Evolutionary conservation across 2,888 invertebrate species (phyloP).

Genomic region (Leucozona laternaria): DNA sequence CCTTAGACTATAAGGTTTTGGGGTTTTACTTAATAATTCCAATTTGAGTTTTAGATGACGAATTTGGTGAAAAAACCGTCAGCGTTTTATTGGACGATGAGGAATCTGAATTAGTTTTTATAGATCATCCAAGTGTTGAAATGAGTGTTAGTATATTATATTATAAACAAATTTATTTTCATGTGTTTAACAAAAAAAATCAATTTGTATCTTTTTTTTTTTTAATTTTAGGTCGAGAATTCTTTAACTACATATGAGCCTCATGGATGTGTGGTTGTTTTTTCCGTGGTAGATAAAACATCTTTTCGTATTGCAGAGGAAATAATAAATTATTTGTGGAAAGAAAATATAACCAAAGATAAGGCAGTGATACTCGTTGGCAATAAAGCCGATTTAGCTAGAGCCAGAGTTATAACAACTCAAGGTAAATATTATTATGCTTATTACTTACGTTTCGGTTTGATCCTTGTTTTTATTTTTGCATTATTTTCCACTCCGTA

Average conservation of each 20-base stretch:
- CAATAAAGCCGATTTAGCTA: conserved; percentile 96
- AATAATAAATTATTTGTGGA: conserved; percentile 93
- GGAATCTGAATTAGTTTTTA: conserved; percentile 95
- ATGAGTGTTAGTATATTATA: conserved; percentile 90
- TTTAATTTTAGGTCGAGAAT: conserved; percentile 89
- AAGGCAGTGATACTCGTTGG: conserved; percentile 95
- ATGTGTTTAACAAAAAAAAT: not conserved
- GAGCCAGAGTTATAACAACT: conserved; percentile 92
- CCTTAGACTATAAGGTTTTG: conserved; percentile 38
- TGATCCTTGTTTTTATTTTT: not conserved
- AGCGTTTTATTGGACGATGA: conserved; percentile 95
- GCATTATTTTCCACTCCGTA: too few species aligned
- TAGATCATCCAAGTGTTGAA: conserved; percentile 94
- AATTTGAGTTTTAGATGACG: conserved; percentile 91
- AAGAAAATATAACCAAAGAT: conserved; percentile 92
- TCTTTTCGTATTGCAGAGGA: conserved; percentile 94
- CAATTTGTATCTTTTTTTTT: not conserved
- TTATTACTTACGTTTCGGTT: not conserved
- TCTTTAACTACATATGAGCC: conserved; percentile 95
- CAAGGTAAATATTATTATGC: conserved; percentile 88
- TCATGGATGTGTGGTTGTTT: conserved; percentile 96
- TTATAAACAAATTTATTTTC: too few species aligned
- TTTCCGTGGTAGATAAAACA: conserved; percentile 93
- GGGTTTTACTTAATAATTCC: conserved; percentile 82
- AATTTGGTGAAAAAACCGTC: conserved; percentile 95